Conservation (phyloP, 2,113 vertebrate species). For the Catharus minimus region DNA sequence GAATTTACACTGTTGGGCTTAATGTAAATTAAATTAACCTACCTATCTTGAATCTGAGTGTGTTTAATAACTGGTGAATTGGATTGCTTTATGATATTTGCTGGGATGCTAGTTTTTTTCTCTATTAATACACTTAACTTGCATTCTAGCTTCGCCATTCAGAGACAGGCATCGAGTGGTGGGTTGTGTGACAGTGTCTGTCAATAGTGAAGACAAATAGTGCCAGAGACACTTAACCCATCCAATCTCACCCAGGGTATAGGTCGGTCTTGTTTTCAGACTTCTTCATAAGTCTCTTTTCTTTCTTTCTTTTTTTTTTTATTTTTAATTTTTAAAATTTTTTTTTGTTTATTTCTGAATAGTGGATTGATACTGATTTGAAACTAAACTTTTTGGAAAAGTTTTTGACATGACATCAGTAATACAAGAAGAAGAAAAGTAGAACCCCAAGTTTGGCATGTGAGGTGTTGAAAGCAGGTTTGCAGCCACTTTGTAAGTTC, state of each 20-base stretch:
- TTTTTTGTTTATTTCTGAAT: constrained; percentile 68
- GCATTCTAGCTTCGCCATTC: constrained; percentile 88
- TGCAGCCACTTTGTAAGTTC: constrained; percentile 83
- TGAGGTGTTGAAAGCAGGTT: constrained; percentile 78
- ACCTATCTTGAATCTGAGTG: constrained; percentile 70
- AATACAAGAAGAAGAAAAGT: constrained; percentile 73
- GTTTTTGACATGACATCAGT: constrained; percentile 75
- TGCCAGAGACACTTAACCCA: constrained; percentile 87
- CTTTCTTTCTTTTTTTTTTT: constrained; percentile 55
- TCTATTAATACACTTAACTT: constrained; percentile 91
- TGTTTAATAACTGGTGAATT: constrained; percentile 74
- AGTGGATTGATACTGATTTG: constrained; percentile 81
- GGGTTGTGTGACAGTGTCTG: constrained; percentile 88
- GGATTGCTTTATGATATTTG: constrained; percentile 83
- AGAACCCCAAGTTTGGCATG: constrained; percentile 75
- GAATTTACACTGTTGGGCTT: constrained; percentile 70
- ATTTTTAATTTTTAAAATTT: background rate
- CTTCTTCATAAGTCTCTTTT: constrained; percentile 81
- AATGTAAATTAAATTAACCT: constrained; percentile 75
- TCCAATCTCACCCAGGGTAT: constrained; percentile 88
- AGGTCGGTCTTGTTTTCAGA: constrained; percentile 87
- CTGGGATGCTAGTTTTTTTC: constrained; percentile 87
- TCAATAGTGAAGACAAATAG: constrained; percentile 90
- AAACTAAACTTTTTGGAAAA: constrained; percentile 79
- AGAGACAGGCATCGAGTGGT: constrained; percentile 87